Base-by-base conservation (phyloP, 2,113 vertebrate species). In the Egretta garzetta region DNA sequence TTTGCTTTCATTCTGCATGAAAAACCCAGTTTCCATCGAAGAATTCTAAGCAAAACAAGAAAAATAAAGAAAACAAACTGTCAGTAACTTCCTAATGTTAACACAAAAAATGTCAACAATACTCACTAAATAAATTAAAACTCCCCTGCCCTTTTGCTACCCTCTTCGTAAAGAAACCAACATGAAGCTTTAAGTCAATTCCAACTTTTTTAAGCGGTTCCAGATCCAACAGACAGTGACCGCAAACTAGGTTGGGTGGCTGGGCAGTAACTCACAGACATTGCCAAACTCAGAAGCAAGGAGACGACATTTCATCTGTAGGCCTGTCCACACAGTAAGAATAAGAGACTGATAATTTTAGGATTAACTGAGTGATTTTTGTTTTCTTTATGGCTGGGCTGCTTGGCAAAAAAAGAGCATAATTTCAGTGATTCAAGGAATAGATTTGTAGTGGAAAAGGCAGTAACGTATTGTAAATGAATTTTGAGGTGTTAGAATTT, bases 51-150 rank as follows among this genome's bases (percentile, higher is more conserved):
- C 0, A 12, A 95, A 94, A 95, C n/a, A 49, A 96, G 88, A 87
- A 91, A 95, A 90, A 89, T 81, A 96, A 96, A 95, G 91, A 96
- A n/a, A 83, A 87, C 88, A 91, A 93, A 91, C 80, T 89, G 72
- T 74, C 93, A 88, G 64, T 33, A 72, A 74, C 59, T 77, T 96
- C 95, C 91, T 96, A 89, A 89, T 75, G 66, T 93, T 93, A 97
- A 94, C 81, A 80, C 58, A 90, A 90, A 94, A 95, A 97, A 96
- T 83, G 89, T 93, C 89, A 96, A 83, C 93, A 94, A 82, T 80
- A 91, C 59, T 91, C 81, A 73, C 67, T 55, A 96, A 71, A 96
- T 87, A 86, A 96, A 96, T 95, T 96, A 93, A 97, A 91, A 93
- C 35, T 83, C 88, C 75, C 80, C 81, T 96, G 93, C 73, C 92